Conservation (phyloP, 2,888 invertebrate species). For the Eupithecia insigniata region DNA sequence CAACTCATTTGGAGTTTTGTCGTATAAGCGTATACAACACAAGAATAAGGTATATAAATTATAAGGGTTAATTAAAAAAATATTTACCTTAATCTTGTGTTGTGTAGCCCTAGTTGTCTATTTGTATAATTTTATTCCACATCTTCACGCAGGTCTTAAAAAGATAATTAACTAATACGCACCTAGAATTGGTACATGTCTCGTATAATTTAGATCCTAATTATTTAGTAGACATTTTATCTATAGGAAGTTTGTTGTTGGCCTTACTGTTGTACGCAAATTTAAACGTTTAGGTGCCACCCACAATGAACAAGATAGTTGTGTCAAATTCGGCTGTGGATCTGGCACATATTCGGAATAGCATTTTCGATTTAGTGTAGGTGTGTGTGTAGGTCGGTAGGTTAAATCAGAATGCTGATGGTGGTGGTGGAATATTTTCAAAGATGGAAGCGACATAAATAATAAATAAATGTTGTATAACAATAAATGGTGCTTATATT, state of each 20-base stretch:
- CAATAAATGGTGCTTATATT: too few species aligned
- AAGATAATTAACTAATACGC: background rate
- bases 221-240: conserved; percentile 29
- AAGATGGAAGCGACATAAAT: too few species aligned
- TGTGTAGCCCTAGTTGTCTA: background rate
- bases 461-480: too few species aligned
- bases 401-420: too few species aligned
- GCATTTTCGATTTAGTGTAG: background rate
- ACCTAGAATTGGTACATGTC: conserved; percentile 33
- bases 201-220: conserved; percentile 42
- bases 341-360: background rate
- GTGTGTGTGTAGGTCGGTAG: too few species aligned
- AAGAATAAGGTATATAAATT: too few species aligned
- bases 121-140: background rate
- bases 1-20: too few species aligned
- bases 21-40: too few species aligned
- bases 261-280: conserved; percentile 4
- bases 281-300: conserved; percentile 25
- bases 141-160: background rate
- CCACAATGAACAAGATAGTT: conserved; percentile 14
- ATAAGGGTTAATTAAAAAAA: too few species aligned
- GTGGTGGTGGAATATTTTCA: background rate
- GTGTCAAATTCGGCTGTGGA: background rate
- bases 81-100: too few species aligned
- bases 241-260: conserved; percentile 28